A percentile compares a stretch with the other conserved stretches of the same genome.
Conservation (phyloP, 2,797 vertebrate species). For the Oreochromis grahami region DNA sequence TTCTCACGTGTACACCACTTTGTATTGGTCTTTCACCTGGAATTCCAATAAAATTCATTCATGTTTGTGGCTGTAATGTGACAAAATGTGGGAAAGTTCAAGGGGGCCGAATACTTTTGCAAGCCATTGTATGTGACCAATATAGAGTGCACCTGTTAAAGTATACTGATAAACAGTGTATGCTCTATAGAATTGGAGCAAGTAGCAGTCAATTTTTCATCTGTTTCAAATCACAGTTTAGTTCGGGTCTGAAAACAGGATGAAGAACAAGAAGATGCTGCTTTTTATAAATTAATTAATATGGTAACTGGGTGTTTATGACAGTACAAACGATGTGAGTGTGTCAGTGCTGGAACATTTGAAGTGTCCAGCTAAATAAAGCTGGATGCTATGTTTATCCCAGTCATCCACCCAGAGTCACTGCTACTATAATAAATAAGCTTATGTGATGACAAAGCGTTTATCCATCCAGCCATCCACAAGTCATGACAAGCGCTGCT, state of each 20-base stretch:
- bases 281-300: rapidly evolving
- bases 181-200: not conserved
- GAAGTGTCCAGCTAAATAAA: not conserved
- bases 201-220: not conserved
- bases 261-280: not conserved
- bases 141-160: not conserved
- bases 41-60: no score
- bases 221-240: not conserved
- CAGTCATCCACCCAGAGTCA: not conserved
- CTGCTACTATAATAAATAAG: not conserved
- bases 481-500: not conserved
- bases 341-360: not conserved
- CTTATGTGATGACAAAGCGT: not conserved
- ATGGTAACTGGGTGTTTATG: not conserved
- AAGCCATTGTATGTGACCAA: not conserved
- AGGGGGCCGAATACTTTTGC: no score
- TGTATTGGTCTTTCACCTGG: no score
- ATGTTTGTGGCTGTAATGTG: no score
- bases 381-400: not conserved
- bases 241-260: not conserved
- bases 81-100: no score
- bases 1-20: no score
- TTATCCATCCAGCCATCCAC: no score
- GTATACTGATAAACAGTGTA: not conserved
- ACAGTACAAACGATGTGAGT: not conserved